These are phyloP conservation scores for Agriopis leucophaearia DNA, from an alignment of 2,888 invertebrate genomes.

Conservation along the genomic window DNA sequence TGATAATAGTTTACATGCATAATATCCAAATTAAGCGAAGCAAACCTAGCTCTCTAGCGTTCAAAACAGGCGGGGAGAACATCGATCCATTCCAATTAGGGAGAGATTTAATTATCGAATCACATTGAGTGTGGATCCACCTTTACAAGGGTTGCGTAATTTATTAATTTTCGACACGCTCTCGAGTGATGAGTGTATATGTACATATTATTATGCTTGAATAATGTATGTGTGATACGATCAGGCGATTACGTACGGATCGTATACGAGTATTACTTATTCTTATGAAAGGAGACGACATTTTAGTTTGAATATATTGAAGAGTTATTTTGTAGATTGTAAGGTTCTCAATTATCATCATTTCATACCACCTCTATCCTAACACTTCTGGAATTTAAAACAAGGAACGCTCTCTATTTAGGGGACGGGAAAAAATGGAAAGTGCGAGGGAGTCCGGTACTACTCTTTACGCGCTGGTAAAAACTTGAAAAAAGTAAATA, in stretches of 20 bases:
- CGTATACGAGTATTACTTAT: neutral
- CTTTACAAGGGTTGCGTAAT: constrained; percentile 48
- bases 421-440: no score
- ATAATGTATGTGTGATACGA: constrained; percentile 10
- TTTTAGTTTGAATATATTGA: neutral
- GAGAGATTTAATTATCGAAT: constrained; percentile 65
- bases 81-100: constrained; percentile 62
- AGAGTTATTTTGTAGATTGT: no score
- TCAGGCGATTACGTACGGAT: constrained; percentile 7
- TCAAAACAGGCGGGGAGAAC: constrained; percentile 24
- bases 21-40: constrained; percentile 27
- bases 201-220: neutral
- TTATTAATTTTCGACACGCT: constrained; percentile 50
- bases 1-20: neutral
- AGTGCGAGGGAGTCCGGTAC: no score
- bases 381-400: no score
- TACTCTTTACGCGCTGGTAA: no score
- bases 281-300: no score
- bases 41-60: constrained; percentile 10
- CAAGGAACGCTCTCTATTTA: no score
- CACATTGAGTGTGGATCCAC: constrained; percentile 52
- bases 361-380: no score
- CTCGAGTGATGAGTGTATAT: constrained; percentile 27
- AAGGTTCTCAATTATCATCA: no score
- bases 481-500: no score